Conservation (phyloP, 1,140 invertebrate species). For the Macrosteles quadrilineatus region DNA sequence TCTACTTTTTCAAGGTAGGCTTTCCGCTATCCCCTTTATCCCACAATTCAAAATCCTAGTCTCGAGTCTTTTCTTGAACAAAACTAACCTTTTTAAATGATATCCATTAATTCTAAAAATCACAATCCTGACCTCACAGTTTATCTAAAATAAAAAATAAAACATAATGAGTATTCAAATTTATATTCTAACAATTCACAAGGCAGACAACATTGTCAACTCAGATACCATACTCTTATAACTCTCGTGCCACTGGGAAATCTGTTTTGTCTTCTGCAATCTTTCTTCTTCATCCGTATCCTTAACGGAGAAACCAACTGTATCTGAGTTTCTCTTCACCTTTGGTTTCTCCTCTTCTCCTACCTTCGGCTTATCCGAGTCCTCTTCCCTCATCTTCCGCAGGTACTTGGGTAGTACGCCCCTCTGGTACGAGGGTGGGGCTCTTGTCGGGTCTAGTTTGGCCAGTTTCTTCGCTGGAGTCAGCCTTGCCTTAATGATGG, state of each 20-base stretch:
- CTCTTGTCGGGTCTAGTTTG: not conserved
- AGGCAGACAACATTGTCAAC: not conserved
- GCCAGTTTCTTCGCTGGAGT: not conserved
- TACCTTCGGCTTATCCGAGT: not conserved
- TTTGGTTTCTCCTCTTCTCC: not conserved
- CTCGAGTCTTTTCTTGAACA: too few relatives aligned
- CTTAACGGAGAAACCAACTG: not conserved
- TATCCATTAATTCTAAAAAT: too few relatives aligned
- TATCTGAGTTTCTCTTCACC: not conserved
- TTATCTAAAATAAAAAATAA: not conserved
- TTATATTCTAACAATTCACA: too few relatives aligned
- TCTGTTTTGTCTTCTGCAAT: not conserved
- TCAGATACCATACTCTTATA: conserved; percentile 13
- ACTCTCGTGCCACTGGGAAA: not conserved
- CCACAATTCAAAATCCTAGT: too few relatives aligned
- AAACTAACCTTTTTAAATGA: too few relatives aligned
- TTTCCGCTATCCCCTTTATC: too few relatives aligned
- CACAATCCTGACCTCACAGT: not conserved
- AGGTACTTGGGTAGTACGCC: conserved; percentile 6
- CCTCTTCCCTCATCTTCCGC: not conserved
- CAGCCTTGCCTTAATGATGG: not conserved
- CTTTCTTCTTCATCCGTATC: not conserved
- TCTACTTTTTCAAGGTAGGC: too few relatives aligned
- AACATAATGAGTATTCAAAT: too few relatives aligned
- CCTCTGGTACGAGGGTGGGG: conserved; percentile 8